phyloP scores from a whole-genome alignment of 2,113 vertebrate genomes.

The Tamias sibiricus region DNA sequence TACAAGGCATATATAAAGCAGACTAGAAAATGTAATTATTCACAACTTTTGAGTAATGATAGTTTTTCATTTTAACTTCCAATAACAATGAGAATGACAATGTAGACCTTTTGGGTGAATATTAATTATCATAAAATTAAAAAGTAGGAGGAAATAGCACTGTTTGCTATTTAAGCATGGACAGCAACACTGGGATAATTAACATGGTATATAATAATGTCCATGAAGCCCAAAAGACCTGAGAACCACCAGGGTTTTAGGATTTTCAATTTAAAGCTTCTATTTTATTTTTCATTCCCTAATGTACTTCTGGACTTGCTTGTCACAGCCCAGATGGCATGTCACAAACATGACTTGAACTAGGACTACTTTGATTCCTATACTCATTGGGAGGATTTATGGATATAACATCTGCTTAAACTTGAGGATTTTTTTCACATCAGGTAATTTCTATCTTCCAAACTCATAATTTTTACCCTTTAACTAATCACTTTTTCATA shows the following conservation, averaged over 20 bases:
- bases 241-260: not conserved
- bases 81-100: constrained; percentile 61
- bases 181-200: not conserved
- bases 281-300: not conserved
- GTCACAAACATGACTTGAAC: not conserved
- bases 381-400: constrained; percentile 53
- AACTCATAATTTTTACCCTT: too few species aligned
- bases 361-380: not conserved
- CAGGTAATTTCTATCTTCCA: constrained; percentile 20
- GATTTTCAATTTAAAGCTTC: not conserved
- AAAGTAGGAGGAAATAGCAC: not conserved
- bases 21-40: constrained; percentile 63
- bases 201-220: accelerated
- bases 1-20: not conserved
- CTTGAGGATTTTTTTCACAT: not conserved
- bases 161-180: not conserved
- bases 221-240: accelerated
- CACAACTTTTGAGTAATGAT: not conserved
- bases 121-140: constrained; percentile 71
- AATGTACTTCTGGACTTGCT: not conserved
- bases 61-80: constrained; percentile 36
- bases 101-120: not conserved
- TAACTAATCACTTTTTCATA: too few species aligned
- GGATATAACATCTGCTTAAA: constrained; percentile 56
- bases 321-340: not conserved